These are phyloP conservation scores for Actinopyga echinites DNA, from an alignment of 53 echinoderm and acorn worm genomes.

Conservation along the genomic window DNA sequence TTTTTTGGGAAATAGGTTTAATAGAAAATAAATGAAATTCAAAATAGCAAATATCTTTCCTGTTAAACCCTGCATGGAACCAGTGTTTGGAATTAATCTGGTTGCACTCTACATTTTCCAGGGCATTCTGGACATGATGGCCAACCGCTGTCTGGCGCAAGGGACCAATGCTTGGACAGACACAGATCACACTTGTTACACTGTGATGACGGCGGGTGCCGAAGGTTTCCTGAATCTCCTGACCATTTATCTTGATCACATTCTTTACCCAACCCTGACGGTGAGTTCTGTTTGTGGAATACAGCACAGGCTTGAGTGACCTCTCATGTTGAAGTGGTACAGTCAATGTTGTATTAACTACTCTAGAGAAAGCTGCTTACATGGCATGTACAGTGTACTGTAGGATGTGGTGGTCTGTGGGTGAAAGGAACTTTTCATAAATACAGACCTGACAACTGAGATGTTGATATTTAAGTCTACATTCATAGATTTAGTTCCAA, in stretches of 20 bases:
- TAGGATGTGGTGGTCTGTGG: too few relatives aligned
- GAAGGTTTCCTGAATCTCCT: conserved; percentile 93
- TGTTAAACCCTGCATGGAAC: not conserved
- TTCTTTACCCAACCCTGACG: conserved; percentile 95
- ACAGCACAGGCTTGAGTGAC: too few relatives aligned
- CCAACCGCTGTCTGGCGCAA: conserved; percentile 95
- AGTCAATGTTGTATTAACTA: too few relatives aligned
- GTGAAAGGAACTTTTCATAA: too few relatives aligned
- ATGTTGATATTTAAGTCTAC: too few relatives aligned
- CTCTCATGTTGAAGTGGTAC: too few relatives aligned
- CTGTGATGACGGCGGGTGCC: conserved; percentile 89
- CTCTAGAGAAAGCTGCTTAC: too few relatives aligned
- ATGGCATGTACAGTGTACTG: too few relatives aligned
- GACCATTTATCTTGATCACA: conserved; percentile 94
- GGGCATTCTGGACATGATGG: conserved; percentile 93
- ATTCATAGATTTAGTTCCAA: too few relatives aligned
- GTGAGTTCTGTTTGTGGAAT: too few relatives aligned
- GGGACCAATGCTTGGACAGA: conserved; percentile 99
- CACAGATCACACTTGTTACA: conserved; percentile 97
- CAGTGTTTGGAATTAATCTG: not conserved
- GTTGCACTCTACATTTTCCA: conserved; percentile 9
- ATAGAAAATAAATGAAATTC: not conserved
- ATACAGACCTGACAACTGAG: too few relatives aligned
- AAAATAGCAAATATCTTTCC: not conserved
- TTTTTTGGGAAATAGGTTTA: not conserved